phyloP scores from a whole-genome alignment of 2,888 invertebrate genomes.

The Drosophila ezoana region DNA sequence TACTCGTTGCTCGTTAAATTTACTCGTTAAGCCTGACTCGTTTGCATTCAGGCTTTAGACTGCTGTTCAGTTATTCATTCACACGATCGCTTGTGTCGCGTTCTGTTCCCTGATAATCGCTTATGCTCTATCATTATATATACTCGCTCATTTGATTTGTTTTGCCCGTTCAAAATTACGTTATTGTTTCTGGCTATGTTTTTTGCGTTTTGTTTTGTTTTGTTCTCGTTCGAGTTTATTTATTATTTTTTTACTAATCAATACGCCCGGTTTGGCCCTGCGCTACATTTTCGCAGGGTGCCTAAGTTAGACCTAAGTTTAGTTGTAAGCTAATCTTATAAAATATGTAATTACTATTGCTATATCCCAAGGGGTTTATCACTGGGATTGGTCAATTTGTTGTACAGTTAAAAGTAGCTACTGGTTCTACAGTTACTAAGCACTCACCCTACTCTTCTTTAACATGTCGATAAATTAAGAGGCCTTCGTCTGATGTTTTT shows the following conservation, averaged over 20 bases:
- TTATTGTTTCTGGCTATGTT: conserved; percentile 33
- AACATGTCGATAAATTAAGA: conserved; percentile 8
- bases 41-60: conserved; percentile 9
- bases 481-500: not conserved
- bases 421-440: conserved; percentile 17
- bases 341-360: conserved; percentile 9
- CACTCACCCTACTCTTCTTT: conserved; percentile 13
- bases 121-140: conserved; percentile 12
- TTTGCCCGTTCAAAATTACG: conserved; percentile 20
- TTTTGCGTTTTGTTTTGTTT: conserved; percentile 18
- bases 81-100: conserved; percentile 38
- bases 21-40: conserved; percentile 18
- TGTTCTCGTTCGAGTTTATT: conserved; percentile 34
- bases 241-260: conserved; percentile 48
- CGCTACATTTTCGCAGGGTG: conserved; percentile 7
- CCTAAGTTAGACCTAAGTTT: conserved; percentile 37
- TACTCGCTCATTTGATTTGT: conserved; percentile 30
- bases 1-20: conserved; percentile 7
- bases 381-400: conserved; percentile 25
- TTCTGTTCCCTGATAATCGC: conserved; percentile 9
- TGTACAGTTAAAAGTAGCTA: conserved; percentile 31
- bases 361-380: conserved; percentile 8
- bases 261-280: conserved; percentile 16
- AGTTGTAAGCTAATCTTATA: conserved; percentile 18
- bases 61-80: conserved; percentile 17